phyloP scores from a whole-genome alignment of 2,888 invertebrate genomes.

The Atrina japonica region DNA sequence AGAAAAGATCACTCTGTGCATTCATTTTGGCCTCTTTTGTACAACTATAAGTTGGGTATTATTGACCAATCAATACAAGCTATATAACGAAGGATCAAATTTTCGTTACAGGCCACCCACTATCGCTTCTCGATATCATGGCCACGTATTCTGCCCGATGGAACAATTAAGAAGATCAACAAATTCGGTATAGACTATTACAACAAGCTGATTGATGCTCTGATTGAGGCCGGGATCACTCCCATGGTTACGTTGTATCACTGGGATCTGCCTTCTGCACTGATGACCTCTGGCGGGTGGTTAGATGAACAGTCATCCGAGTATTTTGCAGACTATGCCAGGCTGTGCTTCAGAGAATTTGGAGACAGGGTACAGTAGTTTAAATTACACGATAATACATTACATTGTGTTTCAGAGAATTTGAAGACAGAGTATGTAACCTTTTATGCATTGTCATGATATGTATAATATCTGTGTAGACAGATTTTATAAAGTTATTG shows the following conservation, averaged over 20 bases:
- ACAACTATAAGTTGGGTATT: too few species aligned
- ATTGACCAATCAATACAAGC: too few species aligned
- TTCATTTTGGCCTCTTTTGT: too few species aligned
- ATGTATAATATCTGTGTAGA: too few species aligned
- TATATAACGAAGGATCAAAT: too few species aligned
- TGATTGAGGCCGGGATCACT: slow-evolving; percentile 83
- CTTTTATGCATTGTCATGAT: too few species aligned
- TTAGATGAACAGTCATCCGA: slow-evolving; percentile 67
- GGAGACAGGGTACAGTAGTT: slow-evolving; percentile 75
- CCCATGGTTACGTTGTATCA: slow-evolving; percentile 84
- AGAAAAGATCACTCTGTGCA: too few species aligned
- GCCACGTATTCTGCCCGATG: slow-evolving; percentile 89
- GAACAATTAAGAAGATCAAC: slow-evolving; percentile 82
- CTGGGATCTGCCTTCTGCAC: slow-evolving; percentile 78
- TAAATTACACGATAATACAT: too few species aligned
- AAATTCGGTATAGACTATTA: slow-evolving; percentile 88
- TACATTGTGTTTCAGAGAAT: slow-evolving; percentile 76
- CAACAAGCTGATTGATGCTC: slow-evolving; percentile 87
- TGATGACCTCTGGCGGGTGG: slow-evolving; percentile 81
- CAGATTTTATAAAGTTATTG: too few species aligned
- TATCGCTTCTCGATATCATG: slow-evolving; percentile 85
- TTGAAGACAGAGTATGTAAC: slow-evolving; percentile 80
- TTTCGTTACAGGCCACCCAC: slow-evolving; percentile 67
- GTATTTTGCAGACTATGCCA: slow-evolving; percentile 78
- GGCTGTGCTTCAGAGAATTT: slow-evolving; percentile 75